A percentile compares a stretch with the other conserved stretches of the same genome.
phyloP scores from a whole-genome alignment of 2,113 vertebrate species.

The Megaceryle maxima region DNA sequence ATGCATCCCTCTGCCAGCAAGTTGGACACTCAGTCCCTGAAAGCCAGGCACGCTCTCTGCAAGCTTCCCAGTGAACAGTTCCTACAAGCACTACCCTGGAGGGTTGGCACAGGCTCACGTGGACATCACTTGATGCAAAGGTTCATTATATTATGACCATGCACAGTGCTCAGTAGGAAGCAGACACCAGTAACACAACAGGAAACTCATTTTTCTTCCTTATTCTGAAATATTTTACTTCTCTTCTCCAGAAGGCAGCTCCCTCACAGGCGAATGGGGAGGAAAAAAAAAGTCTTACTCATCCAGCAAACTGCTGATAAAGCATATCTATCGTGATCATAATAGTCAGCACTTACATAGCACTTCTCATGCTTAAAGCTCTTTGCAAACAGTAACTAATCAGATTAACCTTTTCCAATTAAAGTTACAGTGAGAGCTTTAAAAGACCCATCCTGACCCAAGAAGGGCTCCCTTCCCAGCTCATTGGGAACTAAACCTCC shows the following conservation, averaged over 20 bases:
- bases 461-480: background rate
- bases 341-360: slow-evolving; percentile 36
- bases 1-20: background rate
- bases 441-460: background rate
- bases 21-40: background rate
- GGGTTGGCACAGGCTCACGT: fast-evolving
- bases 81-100: background rate
- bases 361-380: slow-evolving; percentile 21
- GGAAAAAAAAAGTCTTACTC: background rate
- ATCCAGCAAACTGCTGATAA: slow-evolving; percentile 22
- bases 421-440: background rate
- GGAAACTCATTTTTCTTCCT: fast-evolving
- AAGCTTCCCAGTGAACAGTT: background rate
- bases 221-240: background rate
- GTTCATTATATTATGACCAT: too few species aligned
- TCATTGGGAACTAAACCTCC: background rate
- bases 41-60: background rate
- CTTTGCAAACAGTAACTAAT: slow-evolving; percentile 15
- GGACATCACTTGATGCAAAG: background rate
- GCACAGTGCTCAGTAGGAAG: background rate
- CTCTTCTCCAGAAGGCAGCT: background rate
- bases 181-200: background rate
- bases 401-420: slow-evolving; percentile 21
- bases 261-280: background rate
- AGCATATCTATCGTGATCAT: background rate